Evolutionary conservation across 2,113 vertebrate species (phyloP).

Genomic region (Spheniscus mendiculus): DNA sequence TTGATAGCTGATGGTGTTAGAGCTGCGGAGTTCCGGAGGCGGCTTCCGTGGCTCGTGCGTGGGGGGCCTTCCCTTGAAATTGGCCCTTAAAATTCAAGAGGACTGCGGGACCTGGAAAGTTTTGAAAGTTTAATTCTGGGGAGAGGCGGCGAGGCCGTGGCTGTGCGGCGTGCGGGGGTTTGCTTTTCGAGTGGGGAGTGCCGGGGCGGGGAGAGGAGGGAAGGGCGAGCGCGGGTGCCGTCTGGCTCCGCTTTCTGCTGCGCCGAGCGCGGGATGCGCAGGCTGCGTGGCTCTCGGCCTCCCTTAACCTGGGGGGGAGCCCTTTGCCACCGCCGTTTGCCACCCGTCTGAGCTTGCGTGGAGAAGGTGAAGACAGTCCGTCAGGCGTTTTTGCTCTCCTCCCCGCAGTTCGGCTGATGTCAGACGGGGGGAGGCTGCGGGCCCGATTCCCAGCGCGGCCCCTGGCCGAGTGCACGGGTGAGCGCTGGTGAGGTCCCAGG

Average conservation of each 20-base stretch:
- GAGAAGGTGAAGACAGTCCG: background rate
- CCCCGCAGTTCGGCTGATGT: background rate
- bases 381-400: background rate
- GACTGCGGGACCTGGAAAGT: background rate
- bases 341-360: background rate
- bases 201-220: background rate
- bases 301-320: background rate
- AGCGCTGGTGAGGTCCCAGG: background rate
- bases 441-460: background rate
- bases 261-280: background rate
- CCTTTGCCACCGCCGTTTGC: background rate
- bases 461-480: background rate
- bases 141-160: background rate
- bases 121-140: slow-evolving; percentile 39
- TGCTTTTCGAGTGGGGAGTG: background rate
- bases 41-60: background rate
- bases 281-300: background rate
- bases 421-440: background rate
- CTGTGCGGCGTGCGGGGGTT: background rate
- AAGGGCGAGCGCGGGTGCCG: background rate
- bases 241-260: background rate
- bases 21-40: background rate
- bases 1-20: slow-evolving; percentile 20
- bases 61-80: background rate
- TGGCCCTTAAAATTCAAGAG: background rate